phyloP scores from a whole-genome alignment of 2,888 invertebrate species.

The Podotricha telesiphe region DNA sequence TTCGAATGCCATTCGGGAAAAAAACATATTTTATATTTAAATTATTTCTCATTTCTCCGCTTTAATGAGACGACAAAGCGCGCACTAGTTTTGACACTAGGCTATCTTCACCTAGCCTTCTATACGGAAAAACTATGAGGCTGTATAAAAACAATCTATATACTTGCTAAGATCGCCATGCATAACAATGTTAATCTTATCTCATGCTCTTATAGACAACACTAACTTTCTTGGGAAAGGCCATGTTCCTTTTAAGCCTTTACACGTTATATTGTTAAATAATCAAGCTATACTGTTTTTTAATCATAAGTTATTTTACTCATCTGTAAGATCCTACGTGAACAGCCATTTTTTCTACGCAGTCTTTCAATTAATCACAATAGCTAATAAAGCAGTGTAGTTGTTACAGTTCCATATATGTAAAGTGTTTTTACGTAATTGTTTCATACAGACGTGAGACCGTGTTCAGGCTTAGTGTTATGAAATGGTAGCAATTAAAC shows the following conservation, averaged over 20 bases:
- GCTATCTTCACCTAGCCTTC: too few species aligned
- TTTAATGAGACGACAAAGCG: too few species aligned
- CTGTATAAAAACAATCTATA: too few species aligned
- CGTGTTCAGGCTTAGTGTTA: conserved; percentile 10
- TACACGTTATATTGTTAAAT: background rate
- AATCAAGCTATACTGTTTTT: background rate
- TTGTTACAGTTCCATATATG: conserved; percentile 19
- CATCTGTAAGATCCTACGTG: background rate
- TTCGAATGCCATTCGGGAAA: too few species aligned
- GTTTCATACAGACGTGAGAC: conserved; percentile 14
- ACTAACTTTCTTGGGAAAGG: background rate
- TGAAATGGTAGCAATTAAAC: conserved; percentile 9
- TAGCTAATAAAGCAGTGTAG: conserved; percentile 4
- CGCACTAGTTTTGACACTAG: too few species aligned
- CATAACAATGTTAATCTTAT: too few species aligned
- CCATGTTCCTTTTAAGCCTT: background rate
- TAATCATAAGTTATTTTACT: background rate
- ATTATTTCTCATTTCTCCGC: too few species aligned
- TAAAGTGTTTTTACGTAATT: conserved; percentile 4
- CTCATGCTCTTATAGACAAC: too few species aligned
- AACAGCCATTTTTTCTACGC: background rate
- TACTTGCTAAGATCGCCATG: too few species aligned
- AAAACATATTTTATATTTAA: too few species aligned
- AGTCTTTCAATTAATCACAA: conserved; percentile 15
- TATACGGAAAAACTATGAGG: too few species aligned